Base-by-base conservation (phyloP, 2,888 invertebrate genomes). In the Agrypnus murinus region DNA sequence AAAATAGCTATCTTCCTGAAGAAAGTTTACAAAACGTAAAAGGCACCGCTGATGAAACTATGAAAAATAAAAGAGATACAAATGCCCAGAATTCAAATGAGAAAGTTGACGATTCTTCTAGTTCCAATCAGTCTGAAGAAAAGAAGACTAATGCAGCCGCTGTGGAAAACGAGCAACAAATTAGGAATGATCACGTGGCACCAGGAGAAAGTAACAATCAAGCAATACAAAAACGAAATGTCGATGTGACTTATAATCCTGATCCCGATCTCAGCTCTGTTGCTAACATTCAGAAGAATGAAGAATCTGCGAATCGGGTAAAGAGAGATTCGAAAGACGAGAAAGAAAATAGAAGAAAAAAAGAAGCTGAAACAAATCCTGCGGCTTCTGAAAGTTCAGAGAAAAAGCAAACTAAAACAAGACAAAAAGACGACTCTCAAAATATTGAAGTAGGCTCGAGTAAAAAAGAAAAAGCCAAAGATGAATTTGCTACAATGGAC, bases 1-100 rank as follows among this genome's bases (percentile, higher is more conserved):
- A 64, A 32, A 43, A 17, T n/a, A 53, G 43, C 31, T 14, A 19
- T 7, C 17, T 53, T 15, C 64, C 43, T 0, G 17, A 40, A 17
- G 40, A 58, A 19, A 1, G 8, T 1, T 19, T 12, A 40, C 12
- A 7, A n/a, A 40, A 14, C 38, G 12, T 48, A 36, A 1, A 19
- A 0, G 40, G 31, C 25, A 8, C 15, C 1, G 12, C 8, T 38
- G 8, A 19, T 25, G 32, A 10, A 5, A 8, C 6, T 19, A 7
- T 12, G 1, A 36, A 36, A 17, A 14, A 55, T 17, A 55, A 34
- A 38, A 55, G 55, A 9, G 17, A 34, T 15, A 36, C 55, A n/a
- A 40, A 6, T 6, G 40, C 40, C 7, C 25, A 25, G 5, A 5
- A 25, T 25, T 25, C 25, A 25, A 25, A 25, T 5, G 5, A 2